Percentiles rank a stretch among this genome's conserved stretches.
phyloP scores from a whole-genome alignment of 2,888 invertebrate species.

The Eupelmus urozonus region DNA sequence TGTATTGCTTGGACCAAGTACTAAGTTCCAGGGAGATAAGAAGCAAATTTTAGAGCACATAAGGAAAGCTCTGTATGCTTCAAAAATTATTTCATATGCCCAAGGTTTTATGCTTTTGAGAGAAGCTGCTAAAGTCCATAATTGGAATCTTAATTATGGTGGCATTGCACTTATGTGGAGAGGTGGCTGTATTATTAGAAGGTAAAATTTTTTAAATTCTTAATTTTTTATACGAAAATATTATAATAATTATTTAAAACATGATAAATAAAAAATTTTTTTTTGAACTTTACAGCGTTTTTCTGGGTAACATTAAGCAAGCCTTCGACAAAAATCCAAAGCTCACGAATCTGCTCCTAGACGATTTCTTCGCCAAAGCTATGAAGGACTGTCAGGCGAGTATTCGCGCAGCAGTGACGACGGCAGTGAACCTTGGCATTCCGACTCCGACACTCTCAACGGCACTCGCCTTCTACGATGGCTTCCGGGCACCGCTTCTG shows the following conservation, averaged over 20 bases:
- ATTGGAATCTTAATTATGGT: constrained; percentile 98
- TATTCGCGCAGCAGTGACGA: constrained; percentile 90
- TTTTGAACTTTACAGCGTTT: constrained; percentile 80
- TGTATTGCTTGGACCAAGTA: constrained; percentile 84
- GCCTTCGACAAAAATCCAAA: constrained; percentile 94
- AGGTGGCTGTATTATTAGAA: constrained; percentile 98
- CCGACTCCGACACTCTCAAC: constrained; percentile 96
- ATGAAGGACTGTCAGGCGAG: constrained; percentile 89
- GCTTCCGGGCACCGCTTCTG: constrained; percentile 90
- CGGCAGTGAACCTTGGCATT: constrained; percentile 87
- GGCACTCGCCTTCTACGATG: constrained; percentile 98
- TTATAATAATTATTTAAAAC: constrained; percentile 1
- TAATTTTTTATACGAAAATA: constrained; percentile 1
- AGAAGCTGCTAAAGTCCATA: constrained; percentile 93
- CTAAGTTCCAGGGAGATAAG: constrained; percentile 85
- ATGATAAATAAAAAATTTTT: not conserved
- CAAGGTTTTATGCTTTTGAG: constrained; percentile 98
- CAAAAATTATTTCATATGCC: constrained; percentile 98
- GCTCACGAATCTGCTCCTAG: constrained; percentile 91
- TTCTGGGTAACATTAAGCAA: constrained; percentile 93
- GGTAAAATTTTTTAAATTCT: constrained; percentile 77
- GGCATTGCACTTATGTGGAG: constrained; percentile 99
- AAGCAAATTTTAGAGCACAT: constrained; percentile 90
- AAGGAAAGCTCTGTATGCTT: constrained; percentile 94
- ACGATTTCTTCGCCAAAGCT: constrained; percentile 94